Evolutionary conservation across 1,140 invertebrate genomes (phyloP), one percentile per base, ranked within the genome.

Genomic region (Caenorhabditis latens): DNA sequence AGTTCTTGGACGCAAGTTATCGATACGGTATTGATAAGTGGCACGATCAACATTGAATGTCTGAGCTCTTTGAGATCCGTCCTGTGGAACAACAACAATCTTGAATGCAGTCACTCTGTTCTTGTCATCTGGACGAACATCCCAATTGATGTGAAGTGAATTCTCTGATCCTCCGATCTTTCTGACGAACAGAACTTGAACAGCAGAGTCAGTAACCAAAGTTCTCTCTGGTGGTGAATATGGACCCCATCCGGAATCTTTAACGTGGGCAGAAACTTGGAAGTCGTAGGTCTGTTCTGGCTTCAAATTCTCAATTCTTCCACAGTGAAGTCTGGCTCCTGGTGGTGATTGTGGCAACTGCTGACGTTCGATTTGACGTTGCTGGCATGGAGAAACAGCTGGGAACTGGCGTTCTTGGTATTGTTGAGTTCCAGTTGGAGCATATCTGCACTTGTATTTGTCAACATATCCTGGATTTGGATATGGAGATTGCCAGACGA

Each of bases 371-470:
- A 92, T 84, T 63, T 92, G n/a, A 21, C 89, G 88, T 46, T 89
- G 84, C 42, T 84, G 89, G 84, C 91, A 92, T 16, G 91, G 92
- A n/a, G 87, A 92, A 40, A 92, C 89, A 19, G 91, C 91, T 55
- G 92, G 91, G 89, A 93, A 92, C 32, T 89, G 85, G 21, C 88
- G 88, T 87, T 92, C 89, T 55, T 92, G 83, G 61, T 87, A 87
- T 57, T 89, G 84, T 65, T 90, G 87, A 11, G 90, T 86, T 58
- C 90, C 90, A 40, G 84, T 48, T 32, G 89, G 89, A 48, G 87
- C 89, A 67, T 92, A 92, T 75, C 89, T 88, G 82, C 91, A 92
- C 43, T 88, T 84, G 87, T 90, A 92, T 83, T 93, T 92, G 82
- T 92, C 91, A 55, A 85, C 89, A 58, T 93, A 90, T 61, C 88